Conservation (phyloP, 2,888 invertebrate genomes). For the Chloroclystis v-ata region DNA sequence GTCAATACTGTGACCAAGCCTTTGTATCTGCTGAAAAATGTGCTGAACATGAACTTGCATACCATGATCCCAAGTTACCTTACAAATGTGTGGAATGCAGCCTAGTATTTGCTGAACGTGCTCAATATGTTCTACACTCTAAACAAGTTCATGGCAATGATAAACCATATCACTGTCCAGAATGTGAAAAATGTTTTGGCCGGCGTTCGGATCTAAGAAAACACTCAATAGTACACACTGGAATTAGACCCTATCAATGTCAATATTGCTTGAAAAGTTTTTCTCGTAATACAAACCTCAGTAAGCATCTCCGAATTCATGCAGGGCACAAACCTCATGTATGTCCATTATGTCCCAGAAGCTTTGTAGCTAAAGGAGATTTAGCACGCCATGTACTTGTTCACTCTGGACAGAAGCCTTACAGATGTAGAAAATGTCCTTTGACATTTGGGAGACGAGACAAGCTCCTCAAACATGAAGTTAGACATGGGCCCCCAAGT, state of each 20-base stretch:
- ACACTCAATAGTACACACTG: conserved; percentile 87
- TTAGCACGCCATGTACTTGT: conserved; percentile 82
- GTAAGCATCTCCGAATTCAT: conserved; percentile 85
- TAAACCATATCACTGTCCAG: conserved; percentile 83
- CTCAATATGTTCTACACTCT: conserved; percentile 81
- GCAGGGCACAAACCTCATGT: conserved; percentile 84
- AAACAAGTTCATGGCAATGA: conserved; percentile 83
- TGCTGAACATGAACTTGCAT: conserved; percentile 78
- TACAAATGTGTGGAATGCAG: conserved; percentile 79
- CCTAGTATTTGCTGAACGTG: conserved; percentile 79
- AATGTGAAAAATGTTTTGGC: conserved; percentile 83
- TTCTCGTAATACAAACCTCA: conserved; percentile 86
- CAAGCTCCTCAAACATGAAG: conserved; percentile 82
- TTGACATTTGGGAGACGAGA: conserved; percentile 83
- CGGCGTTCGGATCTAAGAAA: conserved; percentile 84
- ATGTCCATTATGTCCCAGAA: conserved; percentile 84
- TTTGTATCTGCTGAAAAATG: conserved; percentile 82
- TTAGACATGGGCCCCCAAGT: conserved; percentile 74
- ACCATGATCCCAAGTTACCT: conserved; percentile 80
- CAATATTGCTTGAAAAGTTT: conserved; percentile 85
- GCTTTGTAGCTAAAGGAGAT: conserved; percentile 83
- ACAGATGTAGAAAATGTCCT: conserved; percentile 81
- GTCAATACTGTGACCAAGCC: conserved; percentile 85
- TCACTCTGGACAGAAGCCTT: conserved; percentile 82
- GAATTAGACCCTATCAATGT: conserved; percentile 85